These are phyloP conservation scores for Holcopasites calliopsidis DNA, from an alignment of 1,140 invertebrate genomes.

Conservation along the genomic window DNA sequence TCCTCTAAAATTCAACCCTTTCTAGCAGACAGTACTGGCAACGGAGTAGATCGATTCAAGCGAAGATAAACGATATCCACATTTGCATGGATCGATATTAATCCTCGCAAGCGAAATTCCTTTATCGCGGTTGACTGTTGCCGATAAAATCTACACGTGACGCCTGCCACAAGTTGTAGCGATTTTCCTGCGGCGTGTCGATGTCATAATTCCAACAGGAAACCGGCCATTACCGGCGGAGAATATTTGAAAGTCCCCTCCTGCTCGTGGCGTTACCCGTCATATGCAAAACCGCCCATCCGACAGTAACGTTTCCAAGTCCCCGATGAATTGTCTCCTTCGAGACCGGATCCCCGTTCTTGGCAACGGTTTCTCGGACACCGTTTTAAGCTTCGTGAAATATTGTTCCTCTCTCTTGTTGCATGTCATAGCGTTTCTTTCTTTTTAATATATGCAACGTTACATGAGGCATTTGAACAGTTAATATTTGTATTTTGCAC, in stretches of 20 bases:
- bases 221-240: slow-evolving; percentile 54
- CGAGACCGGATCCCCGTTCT: not conserved
- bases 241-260: slow-evolving; percentile 39
- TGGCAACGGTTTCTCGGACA: not conserved
- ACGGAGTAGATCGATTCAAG: no score
- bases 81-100: slow-evolving; percentile 36
- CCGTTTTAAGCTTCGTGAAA: not conserved
- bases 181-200: slow-evolving; percentile 51
- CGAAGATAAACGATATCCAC: not conserved
- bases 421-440: no score
- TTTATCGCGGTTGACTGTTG: slow-evolving; percentile 42
- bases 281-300: slow-evolving; percentile 9
- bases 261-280: slow-evolving; percentile 7
- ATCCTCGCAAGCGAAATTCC: slow-evolving; percentile 31
- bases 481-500: no score
- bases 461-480: no score
- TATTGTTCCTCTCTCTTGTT: no score
- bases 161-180: not conserved
- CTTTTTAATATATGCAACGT: no score
- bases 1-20: not conserved
- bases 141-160: slow-evolving; percentile 57
- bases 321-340: not conserved
- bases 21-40: no score
- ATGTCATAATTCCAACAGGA: slow-evolving; percentile 51
- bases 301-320: not conserved